Evolutionary conservation across 1,140 invertebrate species (phyloP).

Genomic region (Caenorhabditis inopinata): DNA sequence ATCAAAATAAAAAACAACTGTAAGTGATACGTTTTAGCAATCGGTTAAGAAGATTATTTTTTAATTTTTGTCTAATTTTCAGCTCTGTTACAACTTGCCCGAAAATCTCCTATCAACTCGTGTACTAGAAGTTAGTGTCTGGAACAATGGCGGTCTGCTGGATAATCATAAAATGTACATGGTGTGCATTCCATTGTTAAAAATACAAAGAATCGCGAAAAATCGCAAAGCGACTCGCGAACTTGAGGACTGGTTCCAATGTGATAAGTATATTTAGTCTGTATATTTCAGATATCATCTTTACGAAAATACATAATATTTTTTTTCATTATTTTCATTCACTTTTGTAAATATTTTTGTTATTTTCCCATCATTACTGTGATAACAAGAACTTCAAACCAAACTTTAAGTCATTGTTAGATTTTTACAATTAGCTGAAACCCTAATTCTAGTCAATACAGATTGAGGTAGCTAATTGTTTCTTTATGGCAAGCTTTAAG

Average conservation of each 20-base stretch:
- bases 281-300: too few species aligned
- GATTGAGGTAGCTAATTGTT: slow-evolving; percentile 10
- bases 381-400: too few species aligned
- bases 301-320: not conserved
- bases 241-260: not conserved
- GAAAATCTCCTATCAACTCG: not conserved
- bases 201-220: not conserved
- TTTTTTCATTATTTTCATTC: not conserved
- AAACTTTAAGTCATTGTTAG: too few species aligned
- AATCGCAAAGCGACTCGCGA: not conserved
- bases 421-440: not conserved
- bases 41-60: not conserved
- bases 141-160: slow-evolving; percentile 29
- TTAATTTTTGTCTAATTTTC: not conserved
- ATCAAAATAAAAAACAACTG: too few species aligned
- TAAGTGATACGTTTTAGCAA: too few species aligned
- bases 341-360: not conserved
- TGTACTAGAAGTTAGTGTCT: slow-evolving; percentile 34
- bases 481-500: too few species aligned
- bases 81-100: not conserved
- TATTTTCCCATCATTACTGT: not conserved
- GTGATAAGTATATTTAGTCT: slow-evolving; percentile 1
- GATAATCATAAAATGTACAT: slow-evolving; percentile 44
- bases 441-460: not conserved
- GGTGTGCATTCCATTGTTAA: not conserved